These are phyloP conservation scores for Nanorana parkeri DNA, from an alignment of 2,113 vertebrate species.

Conservation along the genomic window DNA sequence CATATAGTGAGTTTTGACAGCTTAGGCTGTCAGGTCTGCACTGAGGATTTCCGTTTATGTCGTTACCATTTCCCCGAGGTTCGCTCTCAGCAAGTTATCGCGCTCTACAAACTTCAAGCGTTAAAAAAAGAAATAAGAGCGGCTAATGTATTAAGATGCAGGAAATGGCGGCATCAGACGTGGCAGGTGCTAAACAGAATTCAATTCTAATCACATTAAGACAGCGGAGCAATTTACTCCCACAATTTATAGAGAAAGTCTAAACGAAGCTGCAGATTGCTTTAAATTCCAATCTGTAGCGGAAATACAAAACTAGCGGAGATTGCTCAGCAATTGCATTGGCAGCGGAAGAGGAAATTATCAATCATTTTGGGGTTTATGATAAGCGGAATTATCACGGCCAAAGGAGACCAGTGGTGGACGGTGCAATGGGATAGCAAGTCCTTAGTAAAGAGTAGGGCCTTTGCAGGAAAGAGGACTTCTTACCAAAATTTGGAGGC, in stretches of 20 bases:
- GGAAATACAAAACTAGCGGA: not conserved
- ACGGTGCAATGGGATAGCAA: too few relatives aligned
- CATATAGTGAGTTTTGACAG: too few relatives aligned
- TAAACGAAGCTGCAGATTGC: slow-evolving; percentile 23
- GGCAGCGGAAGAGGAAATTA: not conserved
- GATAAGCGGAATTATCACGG: too few relatives aligned
- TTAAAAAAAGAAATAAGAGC: not conserved
- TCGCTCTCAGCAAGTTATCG: too few relatives aligned
- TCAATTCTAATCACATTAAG: slow-evolving; percentile 24
- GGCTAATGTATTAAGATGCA: not conserved
- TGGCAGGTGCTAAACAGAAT: not conserved
- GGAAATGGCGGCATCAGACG: not conserved
- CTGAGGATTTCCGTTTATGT: too few relatives aligned
- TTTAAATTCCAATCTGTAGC: slow-evolving; percentile 6
- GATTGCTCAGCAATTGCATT: not conserved
- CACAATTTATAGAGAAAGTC: slow-evolving; percentile 11
- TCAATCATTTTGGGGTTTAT: not conserved
- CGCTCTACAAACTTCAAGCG: not conserved
- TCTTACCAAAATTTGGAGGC: too few relatives aligned
- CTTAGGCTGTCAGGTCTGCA: too few relatives aligned
- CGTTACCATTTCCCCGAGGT: too few relatives aligned
- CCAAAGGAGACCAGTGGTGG: too few relatives aligned
- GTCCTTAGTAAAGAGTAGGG: too few relatives aligned
- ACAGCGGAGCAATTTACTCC: not conserved
- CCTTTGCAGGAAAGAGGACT: too few relatives aligned